Base-by-base conservation (phyloP, 2,888 invertebrate genomes). In the Pammene fasciana region DNA sequence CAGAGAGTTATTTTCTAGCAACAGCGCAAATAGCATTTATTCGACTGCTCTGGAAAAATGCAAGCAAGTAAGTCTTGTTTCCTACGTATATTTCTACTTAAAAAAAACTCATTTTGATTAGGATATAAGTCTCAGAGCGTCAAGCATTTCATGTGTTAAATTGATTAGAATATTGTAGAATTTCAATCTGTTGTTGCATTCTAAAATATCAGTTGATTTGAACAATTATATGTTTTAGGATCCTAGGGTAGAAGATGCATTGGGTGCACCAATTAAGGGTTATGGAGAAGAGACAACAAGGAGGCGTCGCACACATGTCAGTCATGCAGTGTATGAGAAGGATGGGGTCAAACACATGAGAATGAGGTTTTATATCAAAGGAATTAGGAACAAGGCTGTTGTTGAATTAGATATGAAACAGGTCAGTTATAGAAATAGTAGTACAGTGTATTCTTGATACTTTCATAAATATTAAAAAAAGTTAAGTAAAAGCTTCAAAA, bases 331-430 rank as follows among this genome's bases (percentile, higher is more conserved):
- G 52, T 98, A 96, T 86, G 93, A 95, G 73, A 95, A 95, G 73
- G 94, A 97, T 82, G 97, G 97, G 16, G 93, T 94, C 13, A 94
- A 95, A 74, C 96, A 96, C 78, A 94, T 98, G 93, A 94, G 97
- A 78, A 97, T 99, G 97, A 95, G 96, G 82, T 99, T 98, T 87
- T 97, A 98, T 82, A 94, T 98, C 70, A 96, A 98, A 89, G 98
- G 98, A 46, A 92, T 95, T 54, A 94, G 96, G 72, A 95, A 95
- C 79, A 96, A 95, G 79, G 98, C 95, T 46, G 96, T 97, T 64
- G 98, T 96, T 9, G 95, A 97, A 83, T 91, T 98, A 73, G 98
- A 98, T 90, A 96, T 97, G 91, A 94, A 95, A 83, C 95, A 97
- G 94, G 98, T 97, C 11, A 46, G 55, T 26, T 26, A 26, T 13